phyloP scores from a whole-genome alignment of 2,113 vertebrate genomes.

The Indri indri region DNA sequence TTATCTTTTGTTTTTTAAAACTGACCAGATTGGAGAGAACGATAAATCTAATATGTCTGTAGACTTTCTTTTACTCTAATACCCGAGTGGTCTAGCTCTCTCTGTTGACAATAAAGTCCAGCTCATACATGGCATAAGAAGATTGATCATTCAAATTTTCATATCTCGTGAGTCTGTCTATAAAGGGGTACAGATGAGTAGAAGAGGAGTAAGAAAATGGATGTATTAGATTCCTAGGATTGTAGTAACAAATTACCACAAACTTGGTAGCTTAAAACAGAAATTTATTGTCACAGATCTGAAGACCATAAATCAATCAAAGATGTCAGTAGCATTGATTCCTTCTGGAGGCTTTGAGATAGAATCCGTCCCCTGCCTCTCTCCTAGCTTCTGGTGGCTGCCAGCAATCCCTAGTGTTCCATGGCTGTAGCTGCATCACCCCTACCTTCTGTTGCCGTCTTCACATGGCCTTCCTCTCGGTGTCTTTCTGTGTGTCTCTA shows the following conservation, averaged over 20 bases:
- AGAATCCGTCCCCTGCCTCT: neutral
- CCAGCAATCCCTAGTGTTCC: neutral
- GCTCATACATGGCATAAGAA: neutral
- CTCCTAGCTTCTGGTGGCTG: neutral
- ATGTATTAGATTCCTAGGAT: rapidly evolving
- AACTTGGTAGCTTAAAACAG: neutral
- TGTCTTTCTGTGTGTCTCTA: neutral
- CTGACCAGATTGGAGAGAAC: neutral
- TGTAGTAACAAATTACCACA: neutral
- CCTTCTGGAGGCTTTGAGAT: neutral
- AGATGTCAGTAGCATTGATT: neutral
- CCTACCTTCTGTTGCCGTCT: neutral
- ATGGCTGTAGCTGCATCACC: rapidly evolving
- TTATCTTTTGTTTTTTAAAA: neutral
- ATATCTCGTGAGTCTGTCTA: neutral
- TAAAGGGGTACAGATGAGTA: no score
- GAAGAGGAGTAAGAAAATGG: neutral
- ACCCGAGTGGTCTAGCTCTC: no score
- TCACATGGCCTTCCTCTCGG: neutral
- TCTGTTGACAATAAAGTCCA: neutral
- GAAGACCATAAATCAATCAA: neutral
- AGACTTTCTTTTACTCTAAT: neutral
- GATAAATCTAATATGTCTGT: neutral
- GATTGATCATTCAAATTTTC: neutral
- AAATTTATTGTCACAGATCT: neutral